Conservation (phyloP, 2,797 vertebrate species). For the Gambusia yucatana region DNA sequence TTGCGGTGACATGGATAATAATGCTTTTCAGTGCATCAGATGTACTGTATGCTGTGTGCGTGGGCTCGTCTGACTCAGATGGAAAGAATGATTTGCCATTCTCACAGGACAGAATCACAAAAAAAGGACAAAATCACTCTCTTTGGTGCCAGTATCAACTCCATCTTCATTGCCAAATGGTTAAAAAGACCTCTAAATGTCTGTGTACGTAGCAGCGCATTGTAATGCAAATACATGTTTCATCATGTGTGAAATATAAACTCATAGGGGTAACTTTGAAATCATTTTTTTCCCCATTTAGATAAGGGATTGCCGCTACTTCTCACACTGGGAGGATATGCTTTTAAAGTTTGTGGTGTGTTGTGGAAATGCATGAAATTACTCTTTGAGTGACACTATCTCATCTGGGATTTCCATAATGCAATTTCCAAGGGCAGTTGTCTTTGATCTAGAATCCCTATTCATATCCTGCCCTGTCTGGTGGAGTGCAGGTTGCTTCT, state of each 20-base stretch:
- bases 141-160: conserved; percentile 43
- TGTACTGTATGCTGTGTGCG: conserved; percentile 53
- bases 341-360: conserved; percentile 69
- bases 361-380: conserved; percentile 69
- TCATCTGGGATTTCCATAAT: conserved; percentile 79
- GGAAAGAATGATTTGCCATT: conserved; percentile 46
- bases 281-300: conserved; percentile 45
- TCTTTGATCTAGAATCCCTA: conserved; percentile 75
- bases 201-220: conserved; percentile 21
- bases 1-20: conserved; percentile 64
- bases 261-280: conserved; percentile 49
- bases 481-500: conserved; percentile 63
- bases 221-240: conserved; percentile 51
- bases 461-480: conserved; percentile 78
- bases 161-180: conserved; percentile 30
- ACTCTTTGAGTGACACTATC: conserved; percentile 77
- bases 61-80: conserved; percentile 57
- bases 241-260: conserved; percentile 59
- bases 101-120: conserved; percentile 46
- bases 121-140: conserved; percentile 53
- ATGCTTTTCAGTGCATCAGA: conserved; percentile 56
- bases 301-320: conserved; percentile 53
- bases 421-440: conserved; percentile 80
- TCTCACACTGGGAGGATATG: conserved; percentile 47
- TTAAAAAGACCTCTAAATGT: conserved; percentile 37